Conservation (phyloP, 2,113 vertebrate species). For the Epinephelus cyanopodus region DNA sequence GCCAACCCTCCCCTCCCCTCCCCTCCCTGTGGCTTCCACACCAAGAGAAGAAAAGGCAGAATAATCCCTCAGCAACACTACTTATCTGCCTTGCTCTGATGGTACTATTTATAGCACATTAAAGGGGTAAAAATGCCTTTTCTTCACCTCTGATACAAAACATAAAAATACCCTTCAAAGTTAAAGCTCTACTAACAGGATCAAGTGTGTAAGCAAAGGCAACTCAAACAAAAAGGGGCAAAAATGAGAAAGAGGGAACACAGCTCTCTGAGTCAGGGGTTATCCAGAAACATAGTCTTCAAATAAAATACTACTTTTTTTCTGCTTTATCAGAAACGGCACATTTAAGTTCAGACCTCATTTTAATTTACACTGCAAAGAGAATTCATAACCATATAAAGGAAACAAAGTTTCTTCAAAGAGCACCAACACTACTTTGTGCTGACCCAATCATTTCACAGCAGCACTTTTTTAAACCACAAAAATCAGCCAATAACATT, state of each 20-base stretch:
- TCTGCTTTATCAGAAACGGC: constrained; percentile 5
- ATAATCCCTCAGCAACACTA: constrained; percentile 49
- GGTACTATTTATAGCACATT: constrained; percentile 62
- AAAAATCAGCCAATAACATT: constrained; percentile 17
- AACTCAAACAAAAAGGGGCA: neutral
- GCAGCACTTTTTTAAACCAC: neutral
- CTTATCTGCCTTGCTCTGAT: constrained; percentile 49
- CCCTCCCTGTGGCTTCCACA: constrained; percentile 30
- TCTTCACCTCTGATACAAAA: constrained; percentile 39
- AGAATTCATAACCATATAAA: constrained; percentile 23
- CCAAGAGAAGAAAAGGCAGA: constrained; percentile 49
- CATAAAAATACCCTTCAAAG: constrained; percentile 41
- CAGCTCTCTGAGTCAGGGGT: constrained; percentile 6
- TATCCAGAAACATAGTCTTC: constrained; percentile 33
- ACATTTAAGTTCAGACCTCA: constrained; percentile 19
- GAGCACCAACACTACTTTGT: constrained; percentile 10
- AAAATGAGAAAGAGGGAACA: neutral
- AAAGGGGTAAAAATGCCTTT: constrained; percentile 35
- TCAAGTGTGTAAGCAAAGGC: constrained; percentile 35
- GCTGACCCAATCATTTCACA: constrained; percentile 21
- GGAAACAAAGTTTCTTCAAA: constrained; percentile 39
- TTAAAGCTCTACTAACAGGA: constrained; percentile 46
- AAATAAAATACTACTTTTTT: constrained; percentile 14
- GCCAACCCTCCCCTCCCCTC: constrained; percentile 17
- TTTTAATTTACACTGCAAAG: constrained; percentile 37